Base-by-base conservation (phyloP, 2,113 vertebrate genomes). In the Cryptomyrus ogoouensis region DNA sequence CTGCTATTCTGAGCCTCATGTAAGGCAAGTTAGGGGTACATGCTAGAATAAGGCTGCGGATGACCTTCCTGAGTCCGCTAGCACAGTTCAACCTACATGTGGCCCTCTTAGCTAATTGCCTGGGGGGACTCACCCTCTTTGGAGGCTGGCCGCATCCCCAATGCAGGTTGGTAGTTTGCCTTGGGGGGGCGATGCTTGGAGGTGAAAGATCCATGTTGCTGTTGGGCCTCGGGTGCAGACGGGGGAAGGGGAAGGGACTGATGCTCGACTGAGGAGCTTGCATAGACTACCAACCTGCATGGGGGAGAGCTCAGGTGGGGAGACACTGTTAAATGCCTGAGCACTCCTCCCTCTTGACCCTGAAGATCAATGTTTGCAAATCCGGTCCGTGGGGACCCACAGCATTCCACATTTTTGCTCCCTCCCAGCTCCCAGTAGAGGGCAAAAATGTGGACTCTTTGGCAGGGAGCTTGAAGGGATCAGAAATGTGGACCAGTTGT, bases 111-210 rank as follows among this genome's bases (percentile, higher is more conserved):
- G 50, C 53, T 87, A 53, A n/a, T 52, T 50, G 62, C 31, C 66
- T 88, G 93, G 91, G 92, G 92, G 92, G 93, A 96, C 95, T 96
- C 95, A 96, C 96, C 95, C 95, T 94, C 94, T 92, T 66, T 90
- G 92, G 94, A 93, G 94, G 93, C 91, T 92, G 94, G 94, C 94
- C 92, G 91, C 83, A 90, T 93, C 94, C 95, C 95, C 92, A 90
- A 94, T 96, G 95, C 96, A 96, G 95, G 95, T 95, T 95, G 96
- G 96, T 96, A 96, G 96, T 96, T 95, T 96, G 96, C 95, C 93
- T 94, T 94, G 94, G 93, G 95, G 92, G 94, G 94, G 93, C 80
- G 94, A 94, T 94, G 95, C 91, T 93, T 95, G 96, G 92, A 95
- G 95, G 95, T 95, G 94, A 95, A 95, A 94, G 94, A 92, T 93